phyloP scores from a whole-genome alignment of 2,888 invertebrate species.

The Amaurobius ferox region DNA sequence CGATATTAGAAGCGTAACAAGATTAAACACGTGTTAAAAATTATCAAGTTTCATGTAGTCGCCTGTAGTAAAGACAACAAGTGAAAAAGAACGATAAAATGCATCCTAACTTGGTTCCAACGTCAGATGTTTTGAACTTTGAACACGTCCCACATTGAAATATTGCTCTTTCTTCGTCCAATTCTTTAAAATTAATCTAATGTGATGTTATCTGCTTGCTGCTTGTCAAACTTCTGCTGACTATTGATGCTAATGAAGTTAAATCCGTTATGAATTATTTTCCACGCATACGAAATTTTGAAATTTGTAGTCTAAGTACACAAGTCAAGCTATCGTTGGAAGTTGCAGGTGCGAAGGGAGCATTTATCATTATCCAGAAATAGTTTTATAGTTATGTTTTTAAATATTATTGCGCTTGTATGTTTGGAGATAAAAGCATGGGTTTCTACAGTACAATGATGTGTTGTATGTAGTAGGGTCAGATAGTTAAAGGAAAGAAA shows the following conservation, averaged over 20 bases:
- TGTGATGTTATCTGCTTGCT: background rate
- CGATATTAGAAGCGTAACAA: background rate
- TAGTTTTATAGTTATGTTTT: no score
- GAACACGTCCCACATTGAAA: background rate
- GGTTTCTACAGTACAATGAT: no score
- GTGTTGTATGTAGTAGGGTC: no score
- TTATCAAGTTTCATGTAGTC: background rate
- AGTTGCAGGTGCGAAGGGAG: background rate
- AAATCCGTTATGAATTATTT: constrained; percentile 8
- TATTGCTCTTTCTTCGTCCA: background rate
- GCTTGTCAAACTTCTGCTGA: background rate
- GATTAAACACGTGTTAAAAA: background rate
- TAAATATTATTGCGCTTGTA: no score
- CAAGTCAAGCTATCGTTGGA: background rate
- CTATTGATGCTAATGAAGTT: constrained; percentile 1
- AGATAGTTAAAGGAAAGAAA: no score
- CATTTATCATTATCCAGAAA: no score
- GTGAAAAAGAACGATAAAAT: background rate
- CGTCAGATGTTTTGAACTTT: background rate
- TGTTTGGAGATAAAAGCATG: no score
- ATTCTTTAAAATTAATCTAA: constrained; percentile 4
- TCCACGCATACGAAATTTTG: no score
- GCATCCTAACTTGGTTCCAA: no score
- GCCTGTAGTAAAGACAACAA: background rate
- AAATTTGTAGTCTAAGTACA: background rate